Base-by-base conservation (phyloP, 2,888 invertebrate genomes). In the Phalera bucephala region DNA sequence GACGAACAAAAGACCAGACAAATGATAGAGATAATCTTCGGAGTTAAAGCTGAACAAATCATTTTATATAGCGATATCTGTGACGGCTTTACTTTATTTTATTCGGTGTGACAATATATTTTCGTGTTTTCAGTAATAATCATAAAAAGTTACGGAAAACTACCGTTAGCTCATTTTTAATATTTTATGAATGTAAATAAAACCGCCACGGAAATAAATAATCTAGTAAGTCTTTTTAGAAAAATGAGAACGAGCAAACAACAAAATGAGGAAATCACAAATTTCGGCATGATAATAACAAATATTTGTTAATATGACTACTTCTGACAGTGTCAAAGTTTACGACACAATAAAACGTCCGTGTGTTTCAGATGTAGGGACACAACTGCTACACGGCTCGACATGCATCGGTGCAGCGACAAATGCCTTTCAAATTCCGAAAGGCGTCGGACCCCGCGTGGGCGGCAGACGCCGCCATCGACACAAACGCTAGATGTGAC, bases 401-500 rank as follows among this genome's bases (percentile, higher is more conserved):
- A 69, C 71, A 72, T 69, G 68, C 62, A 63, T 64, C 66, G 72
- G 62, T 51, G 70, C 72, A 67, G 65, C 79, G 78, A 80, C 84
- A 76, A 80, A 87, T 88, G 76, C 86, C 88, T 86, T 87, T 88
- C 85, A 70, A 88, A 88, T 88, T 86, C 88, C 87, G 68, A 82
- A 76, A 77, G 73, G 62, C 58, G 58, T 66, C 59, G 54, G 52
- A 54, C 40, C 45, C 45, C 58, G 81, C 76, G 88, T 85, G 82
- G 84, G 88, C 60, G 79, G 72, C 67, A 67, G 72, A 71, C 74
- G 72, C 66, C 69, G 65, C 68, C 66, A 58, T 63, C 58, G 52
- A 70, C 73, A 65, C 64, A 61, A 71, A 65, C 75, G 71, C 71
- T 72, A 70, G 75, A 77, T 70, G 78, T 66, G 79, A 77, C 76